A percentile compares a stretch with the other conserved stretches of the same genome.
phyloP scores from a whole-genome alignment of 2,797 vertebrate species.

The Alfaro cultratus region DNA sequence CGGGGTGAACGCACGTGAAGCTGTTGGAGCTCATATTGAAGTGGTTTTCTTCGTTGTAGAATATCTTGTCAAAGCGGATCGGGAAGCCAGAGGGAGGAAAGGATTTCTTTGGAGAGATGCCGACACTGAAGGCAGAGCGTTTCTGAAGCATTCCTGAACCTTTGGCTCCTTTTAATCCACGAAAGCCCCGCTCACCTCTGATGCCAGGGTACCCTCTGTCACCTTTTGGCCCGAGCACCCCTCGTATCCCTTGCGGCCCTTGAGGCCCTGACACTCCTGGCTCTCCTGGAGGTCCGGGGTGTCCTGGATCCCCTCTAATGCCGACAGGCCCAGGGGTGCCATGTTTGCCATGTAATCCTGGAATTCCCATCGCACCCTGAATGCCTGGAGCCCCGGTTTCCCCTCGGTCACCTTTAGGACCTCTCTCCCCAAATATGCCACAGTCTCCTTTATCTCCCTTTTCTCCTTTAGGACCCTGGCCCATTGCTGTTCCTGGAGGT shows the following conservation, averaged over 20 bases:
- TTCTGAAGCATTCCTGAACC: conserved; percentile 72
- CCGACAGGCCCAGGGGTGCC: conserved; percentile 85
- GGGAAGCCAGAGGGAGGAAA: conserved; percentile 91
- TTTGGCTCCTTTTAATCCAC: conserved; percentile 88
- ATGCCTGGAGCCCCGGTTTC: conserved; percentile 85
- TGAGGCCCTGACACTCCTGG: conserved; percentile 78
- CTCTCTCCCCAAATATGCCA: conserved; percentile 85
- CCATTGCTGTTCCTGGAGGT: conserved; percentile 78
- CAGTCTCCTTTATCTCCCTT: conserved; percentile 88
- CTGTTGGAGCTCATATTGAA: conserved; percentile 87
- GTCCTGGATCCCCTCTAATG: conserved; percentile 83
- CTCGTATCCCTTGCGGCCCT: conserved; percentile 86
- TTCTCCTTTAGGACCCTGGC: conserved; percentile 87
- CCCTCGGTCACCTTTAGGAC: conserved; percentile 86
- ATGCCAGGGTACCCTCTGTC: conserved; percentile 87
- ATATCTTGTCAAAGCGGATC: conserved; percentile 90
- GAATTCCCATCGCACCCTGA: conserved; percentile 86
- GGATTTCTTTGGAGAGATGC: conserved; percentile 88
- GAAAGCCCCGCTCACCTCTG: conserved; percentile 86
- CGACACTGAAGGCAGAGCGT: conserved; percentile 91
- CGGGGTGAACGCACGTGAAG: conserved; percentile 89
- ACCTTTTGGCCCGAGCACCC: conserved; percentile 86
- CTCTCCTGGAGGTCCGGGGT: conserved; percentile 88
- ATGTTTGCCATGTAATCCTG: conserved; percentile 82
- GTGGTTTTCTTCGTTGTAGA: conserved; percentile 90